Conservation (phyloP, 2,113 vertebrate genomes). For the Proterorhinus semilunaris region DNA sequence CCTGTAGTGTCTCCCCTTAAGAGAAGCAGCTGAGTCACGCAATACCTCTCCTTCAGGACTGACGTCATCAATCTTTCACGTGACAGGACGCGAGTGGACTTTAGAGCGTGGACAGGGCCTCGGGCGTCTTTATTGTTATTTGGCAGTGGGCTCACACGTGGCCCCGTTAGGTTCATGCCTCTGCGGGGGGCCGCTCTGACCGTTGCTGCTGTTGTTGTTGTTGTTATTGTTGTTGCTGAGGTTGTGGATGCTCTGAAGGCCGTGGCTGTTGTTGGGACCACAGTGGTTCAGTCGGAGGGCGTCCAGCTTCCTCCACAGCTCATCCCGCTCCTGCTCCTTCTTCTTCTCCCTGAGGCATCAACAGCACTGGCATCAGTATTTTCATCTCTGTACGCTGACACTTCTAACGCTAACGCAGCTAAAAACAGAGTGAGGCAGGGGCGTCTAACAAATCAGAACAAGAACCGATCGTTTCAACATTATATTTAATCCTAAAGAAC, state of each 20-base stretch:
- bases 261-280: constrained; percentile 82
- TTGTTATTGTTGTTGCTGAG: constrained; percentile 69
- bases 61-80: no score
- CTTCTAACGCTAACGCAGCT: no score
- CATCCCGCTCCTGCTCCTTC: constrained; percentile 94
- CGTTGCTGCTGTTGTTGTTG: constrained; percentile 16
- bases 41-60: no score
- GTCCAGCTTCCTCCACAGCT: constrained; percentile 93
- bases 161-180: neutral
- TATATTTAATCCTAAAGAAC: no score
- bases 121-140: constrained; percentile 69
- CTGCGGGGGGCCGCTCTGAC: constrained; percentile 25
- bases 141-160: constrained; percentile 70
- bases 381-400: neutral
- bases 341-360: constrained; percentile 87
- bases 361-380: neutral
- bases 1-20: no score
- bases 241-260: constrained; percentile 75
- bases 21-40: no score
- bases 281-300: constrained; percentile 82
- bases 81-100: neutral
- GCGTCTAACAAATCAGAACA: no score
- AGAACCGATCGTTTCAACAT: no score
- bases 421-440: no score
- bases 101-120: constrained; percentile 5